These are phyloP conservation scores for Channa striata DNA, from an alignment of 2,797 vertebrate genomes.

Conservation along the genomic window DNA sequence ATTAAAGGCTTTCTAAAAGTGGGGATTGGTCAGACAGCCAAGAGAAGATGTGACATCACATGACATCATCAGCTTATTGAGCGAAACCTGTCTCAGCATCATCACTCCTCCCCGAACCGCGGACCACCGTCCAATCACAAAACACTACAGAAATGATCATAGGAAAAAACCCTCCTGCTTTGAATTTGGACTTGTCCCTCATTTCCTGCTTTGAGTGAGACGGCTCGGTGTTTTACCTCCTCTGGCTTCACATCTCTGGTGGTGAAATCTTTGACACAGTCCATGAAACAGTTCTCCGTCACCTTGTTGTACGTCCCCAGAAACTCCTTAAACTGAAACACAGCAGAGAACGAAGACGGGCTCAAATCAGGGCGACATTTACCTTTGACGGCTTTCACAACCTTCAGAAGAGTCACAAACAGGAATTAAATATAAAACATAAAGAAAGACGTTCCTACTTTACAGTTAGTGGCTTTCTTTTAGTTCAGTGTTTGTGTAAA, in stretches of 20 bases:
- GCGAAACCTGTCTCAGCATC: slow-evolving; percentile 60
- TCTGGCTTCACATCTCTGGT: slow-evolving; percentile 93
- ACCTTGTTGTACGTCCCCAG: slow-evolving; percentile 98
- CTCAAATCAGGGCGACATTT: neutral
- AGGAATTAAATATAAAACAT: no score
- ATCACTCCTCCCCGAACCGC: slow-evolving; percentile 29
- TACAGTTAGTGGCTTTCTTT: no score
- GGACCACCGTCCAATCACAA: no score
- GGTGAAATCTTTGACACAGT: slow-evolving; percentile 98
- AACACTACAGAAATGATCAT: no score
- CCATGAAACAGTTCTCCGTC: slow-evolving; percentile 98
- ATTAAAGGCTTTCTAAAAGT: no score
- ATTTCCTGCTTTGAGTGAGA: no score
- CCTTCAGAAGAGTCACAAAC: no score
- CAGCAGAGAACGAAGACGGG: neutral
- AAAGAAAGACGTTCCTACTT: no score
- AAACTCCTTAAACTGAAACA: slow-evolving; percentile 94
- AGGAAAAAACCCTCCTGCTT: no score
- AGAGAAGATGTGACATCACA: slow-evolving; percentile 42
- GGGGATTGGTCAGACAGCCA: slow-evolving; percentile 58
- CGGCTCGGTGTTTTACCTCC: slow-evolving; percentile 83
- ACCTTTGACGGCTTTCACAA: no score
- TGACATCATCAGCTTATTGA: slow-evolving; percentile 42
- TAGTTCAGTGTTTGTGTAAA: no score
- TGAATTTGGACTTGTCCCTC: no score